Percentiles rank a stretch among this genome's conserved stretches.
These are phyloP conservation scores for Arbacia lixula DNA, from an alignment of 53 echinoderm and acorn worm species.

Conservation along the genomic window DNA sequence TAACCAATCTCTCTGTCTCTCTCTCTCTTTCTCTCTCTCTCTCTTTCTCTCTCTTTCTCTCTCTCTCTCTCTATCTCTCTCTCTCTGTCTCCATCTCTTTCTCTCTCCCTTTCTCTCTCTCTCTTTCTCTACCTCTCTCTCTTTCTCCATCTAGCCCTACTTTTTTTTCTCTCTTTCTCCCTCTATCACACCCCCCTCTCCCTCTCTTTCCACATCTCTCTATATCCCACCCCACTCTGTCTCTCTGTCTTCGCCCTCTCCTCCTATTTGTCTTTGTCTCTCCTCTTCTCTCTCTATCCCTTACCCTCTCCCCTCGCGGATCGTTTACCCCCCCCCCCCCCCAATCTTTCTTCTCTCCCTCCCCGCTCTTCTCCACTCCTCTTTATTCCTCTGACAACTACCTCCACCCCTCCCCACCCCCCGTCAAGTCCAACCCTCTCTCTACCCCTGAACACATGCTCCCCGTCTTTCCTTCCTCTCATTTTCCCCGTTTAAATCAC, in stretches of 20 bases:
- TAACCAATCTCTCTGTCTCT: neutral
- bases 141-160: neutral
- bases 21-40: neutral
- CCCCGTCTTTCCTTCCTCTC: neutral
- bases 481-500: neutral
- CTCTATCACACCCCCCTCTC: neutral
- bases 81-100: neutral
- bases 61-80: neutral
- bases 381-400: neutral
- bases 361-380: neutral
- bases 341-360: neutral
- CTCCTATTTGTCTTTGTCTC: neutral
- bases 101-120: neutral
- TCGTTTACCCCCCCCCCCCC: neutral
- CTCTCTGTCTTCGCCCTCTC: neutral
- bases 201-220: neutral
- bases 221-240: neutral
- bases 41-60: neutral
- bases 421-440: neutral
- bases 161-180: neutral
- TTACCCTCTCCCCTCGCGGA: neutral
- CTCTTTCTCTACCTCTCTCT: neutral
- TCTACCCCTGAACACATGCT: neutral
- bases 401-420: neutral
- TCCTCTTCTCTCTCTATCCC: too few species aligned